A percentile compares a stretch with the other conserved stretches of the same genome.
Conservation (phyloP, 2,888 invertebrate species). For the Phalangium opilio region DNA sequence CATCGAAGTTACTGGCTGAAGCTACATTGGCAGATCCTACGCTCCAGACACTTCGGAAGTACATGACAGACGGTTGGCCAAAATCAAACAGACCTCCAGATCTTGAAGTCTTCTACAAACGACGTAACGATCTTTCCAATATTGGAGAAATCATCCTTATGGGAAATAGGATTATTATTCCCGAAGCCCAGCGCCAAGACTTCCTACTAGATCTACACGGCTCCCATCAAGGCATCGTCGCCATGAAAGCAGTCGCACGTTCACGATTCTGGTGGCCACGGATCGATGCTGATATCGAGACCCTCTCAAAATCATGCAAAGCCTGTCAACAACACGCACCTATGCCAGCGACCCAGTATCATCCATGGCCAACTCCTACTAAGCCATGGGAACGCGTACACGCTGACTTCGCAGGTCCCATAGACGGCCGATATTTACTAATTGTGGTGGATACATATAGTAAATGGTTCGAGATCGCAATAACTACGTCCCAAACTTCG, state of each 20-base stretch:
- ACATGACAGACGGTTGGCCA: constrained; percentile 1
- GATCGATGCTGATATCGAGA: constrained; percentile 20
- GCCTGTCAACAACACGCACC: constrained; percentile 14
- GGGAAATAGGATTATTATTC: constrained; percentile 22
- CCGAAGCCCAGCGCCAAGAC: constrained; percentile 14
- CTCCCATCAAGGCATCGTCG: constrained; percentile 23
- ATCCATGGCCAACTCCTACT: background rate
- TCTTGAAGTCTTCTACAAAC: too few relatives aligned
- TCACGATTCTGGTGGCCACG: constrained; percentile 24
- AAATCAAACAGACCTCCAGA: background rate
- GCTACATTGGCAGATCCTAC: background rate
- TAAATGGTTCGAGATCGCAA: too few relatives aligned
- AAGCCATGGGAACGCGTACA: too few relatives aligned
- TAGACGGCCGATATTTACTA: too few relatives aligned
- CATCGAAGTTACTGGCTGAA: background rate
- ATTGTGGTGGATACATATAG: too few relatives aligned
- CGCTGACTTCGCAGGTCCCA: too few relatives aligned
- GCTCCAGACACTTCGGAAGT: background rate
- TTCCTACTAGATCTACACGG: constrained; percentile 22
- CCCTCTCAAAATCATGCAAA: constrained; percentile 16
- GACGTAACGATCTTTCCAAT: constrained; percentile 3
- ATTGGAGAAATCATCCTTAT: constrained; percentile 21
- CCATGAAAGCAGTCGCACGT: constrained; percentile 25
- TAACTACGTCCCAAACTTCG: too few relatives aligned
- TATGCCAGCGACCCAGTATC: background rate